A percentile compares a stretch with the other conserved stretches of the same genome.
These are phyloP conservation scores for Isotomurus palustris DNA, from an alignment of 2,888 invertebrate species.

Conservation along the genomic window DNA sequence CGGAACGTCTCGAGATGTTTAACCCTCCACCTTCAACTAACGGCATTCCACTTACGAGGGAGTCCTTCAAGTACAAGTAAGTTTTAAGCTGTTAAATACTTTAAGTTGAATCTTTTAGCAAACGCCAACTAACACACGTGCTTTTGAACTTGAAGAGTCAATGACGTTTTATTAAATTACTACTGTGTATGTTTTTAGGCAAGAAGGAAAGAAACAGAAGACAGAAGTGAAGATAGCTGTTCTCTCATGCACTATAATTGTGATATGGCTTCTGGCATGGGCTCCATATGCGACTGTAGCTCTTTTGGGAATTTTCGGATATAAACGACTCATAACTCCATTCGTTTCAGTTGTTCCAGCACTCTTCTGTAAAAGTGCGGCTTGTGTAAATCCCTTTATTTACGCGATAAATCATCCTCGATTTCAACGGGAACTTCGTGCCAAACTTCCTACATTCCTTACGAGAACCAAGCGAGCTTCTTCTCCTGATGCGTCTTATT, in stretches of 20 bases:
- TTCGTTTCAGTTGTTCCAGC: constrained; percentile 70
- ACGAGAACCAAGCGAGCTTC: not conserved
- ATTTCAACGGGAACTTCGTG: constrained; percentile 62
- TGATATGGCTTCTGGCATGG: constrained; percentile 74
- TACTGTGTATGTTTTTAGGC: too few species aligned
- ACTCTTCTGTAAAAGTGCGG: constrained; percentile 73
- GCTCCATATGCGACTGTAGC: constrained; percentile 75
- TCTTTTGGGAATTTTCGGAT: constrained; percentile 65
- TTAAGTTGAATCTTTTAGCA: not conserved
- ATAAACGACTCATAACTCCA: constrained; percentile 63
- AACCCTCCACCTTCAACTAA: not conserved
- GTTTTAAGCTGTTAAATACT: not conserved
- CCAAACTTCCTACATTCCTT: constrained; percentile 46
- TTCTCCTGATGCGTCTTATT: not conserved
- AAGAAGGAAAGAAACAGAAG: constrained; percentile 59
- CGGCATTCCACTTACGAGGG: not conserved
- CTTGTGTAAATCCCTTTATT: constrained; percentile 74
- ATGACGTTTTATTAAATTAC: too few species aligned
- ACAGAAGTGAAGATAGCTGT: constrained; percentile 68
- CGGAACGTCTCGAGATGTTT: constrained; percentile 51
- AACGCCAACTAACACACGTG: not conserved
- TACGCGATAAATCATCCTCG: constrained; percentile 75
- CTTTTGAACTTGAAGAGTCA: too few species aligned
- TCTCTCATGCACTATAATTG: constrained; percentile 65
- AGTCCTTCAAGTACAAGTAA: constrained; percentile 6